phyloP scores from a whole-genome alignment of 2,888 invertebrate species.

The Lasioglossum marginatum region DNA sequence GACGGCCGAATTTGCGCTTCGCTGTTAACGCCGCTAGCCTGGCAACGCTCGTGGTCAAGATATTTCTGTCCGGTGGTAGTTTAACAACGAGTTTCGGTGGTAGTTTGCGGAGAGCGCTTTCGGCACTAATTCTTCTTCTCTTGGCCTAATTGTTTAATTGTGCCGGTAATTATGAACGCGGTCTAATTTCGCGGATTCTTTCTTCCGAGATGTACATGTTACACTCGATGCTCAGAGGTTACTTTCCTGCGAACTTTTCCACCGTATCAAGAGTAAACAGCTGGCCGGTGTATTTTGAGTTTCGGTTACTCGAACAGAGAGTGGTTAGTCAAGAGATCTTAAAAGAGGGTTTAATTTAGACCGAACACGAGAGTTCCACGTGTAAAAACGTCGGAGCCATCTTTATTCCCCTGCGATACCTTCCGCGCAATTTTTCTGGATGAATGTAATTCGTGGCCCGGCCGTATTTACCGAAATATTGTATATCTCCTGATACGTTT shows the following conservation, averaged over 20 bases:
- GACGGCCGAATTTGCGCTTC: conserved; percentile 45
- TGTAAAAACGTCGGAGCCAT: background rate
- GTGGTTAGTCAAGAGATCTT: background rate
- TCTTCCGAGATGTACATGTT: background rate
- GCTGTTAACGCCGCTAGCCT: conserved; percentile 25
- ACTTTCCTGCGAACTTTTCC: background rate
- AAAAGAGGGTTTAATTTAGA: conserved; percentile 18
- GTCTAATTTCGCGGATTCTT: background rate
- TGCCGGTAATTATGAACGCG: background rate
- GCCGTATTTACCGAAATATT: conserved; percentile 27
- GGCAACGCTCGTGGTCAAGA: conserved; percentile 2
- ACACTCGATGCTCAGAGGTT: background rate
- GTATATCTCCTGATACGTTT: background rate
- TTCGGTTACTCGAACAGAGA: background rate
- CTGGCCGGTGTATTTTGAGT: background rate
- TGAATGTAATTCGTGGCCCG: background rate
- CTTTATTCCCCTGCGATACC: conserved; percentile 8
- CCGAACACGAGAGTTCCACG: background rate
- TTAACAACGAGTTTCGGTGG: conserved; percentile 21
- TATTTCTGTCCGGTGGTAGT: conserved; percentile 2
- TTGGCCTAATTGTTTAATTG: background rate
- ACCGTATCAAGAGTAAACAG: background rate
- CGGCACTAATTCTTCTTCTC: conserved; percentile 3
- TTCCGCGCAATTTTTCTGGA: background rate
- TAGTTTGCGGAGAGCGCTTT: background rate